Percentiles rank a stretch among this genome's conserved stretches.
These are phyloP conservation scores for Beaufortia kweichowensis DNA, from an alignment of 2,113 vertebrate species.

Conservation along the genomic window DNA sequence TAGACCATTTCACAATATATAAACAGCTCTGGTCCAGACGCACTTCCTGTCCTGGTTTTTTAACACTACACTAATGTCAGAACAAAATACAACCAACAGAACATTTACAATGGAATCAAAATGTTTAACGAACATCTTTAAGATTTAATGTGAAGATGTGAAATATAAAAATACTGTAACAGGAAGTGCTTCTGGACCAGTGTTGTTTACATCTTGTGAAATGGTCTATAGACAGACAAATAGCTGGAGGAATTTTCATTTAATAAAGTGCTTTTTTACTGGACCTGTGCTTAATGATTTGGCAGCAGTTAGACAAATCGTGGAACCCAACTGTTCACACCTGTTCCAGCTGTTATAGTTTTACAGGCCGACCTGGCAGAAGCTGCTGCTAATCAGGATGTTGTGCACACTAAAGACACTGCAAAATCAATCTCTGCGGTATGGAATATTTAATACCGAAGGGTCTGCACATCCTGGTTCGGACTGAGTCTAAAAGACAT, in stretches of 20 bases:
- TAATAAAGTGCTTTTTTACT: background rate
- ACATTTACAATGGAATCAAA: too few species aligned
- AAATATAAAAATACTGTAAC: too few species aligned
- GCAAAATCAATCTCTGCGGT: background rate
- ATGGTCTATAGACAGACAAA: background rate
- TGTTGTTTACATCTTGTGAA: too few species aligned
- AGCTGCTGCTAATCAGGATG: too few species aligned
- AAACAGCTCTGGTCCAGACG: too few species aligned
- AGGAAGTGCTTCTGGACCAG: too few species aligned
- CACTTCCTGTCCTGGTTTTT: too few species aligned
- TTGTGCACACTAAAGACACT: background rate
- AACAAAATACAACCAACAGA: too few species aligned
- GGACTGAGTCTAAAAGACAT: background rate
- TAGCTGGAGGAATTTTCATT: background rate
- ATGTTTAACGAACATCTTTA: too few species aligned
- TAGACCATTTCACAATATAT: too few species aligned
- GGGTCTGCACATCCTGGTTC: background rate
- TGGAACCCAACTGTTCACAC: conserved; percentile 9
- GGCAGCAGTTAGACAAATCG: background rate
- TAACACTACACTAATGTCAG: too few species aligned
- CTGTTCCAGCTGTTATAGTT: background rate
- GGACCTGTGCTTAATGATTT: background rate
- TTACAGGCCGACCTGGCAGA: background rate
- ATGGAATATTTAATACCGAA: background rate
- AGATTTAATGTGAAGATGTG: too few species aligned